phyloP scores from a whole-genome alignment of 1,140 invertebrate genomes.

The Sitobion miscanthi region DNA sequence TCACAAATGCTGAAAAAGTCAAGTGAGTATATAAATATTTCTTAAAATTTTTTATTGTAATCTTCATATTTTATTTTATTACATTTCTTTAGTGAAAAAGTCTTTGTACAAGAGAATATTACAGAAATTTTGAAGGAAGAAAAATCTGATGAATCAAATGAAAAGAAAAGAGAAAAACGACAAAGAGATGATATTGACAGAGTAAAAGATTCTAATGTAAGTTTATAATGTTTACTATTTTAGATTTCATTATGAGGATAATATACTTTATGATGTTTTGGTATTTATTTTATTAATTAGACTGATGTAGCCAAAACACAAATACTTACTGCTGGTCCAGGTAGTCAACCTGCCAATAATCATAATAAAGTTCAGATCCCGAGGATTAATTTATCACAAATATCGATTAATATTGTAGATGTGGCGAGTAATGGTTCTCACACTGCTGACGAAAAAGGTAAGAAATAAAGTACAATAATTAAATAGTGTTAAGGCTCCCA shows the following conservation, averaged over 20 bases:
- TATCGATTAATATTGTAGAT: background rate
- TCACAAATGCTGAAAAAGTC: background rate
- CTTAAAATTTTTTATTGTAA: background rate
- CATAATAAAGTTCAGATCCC: conserved; percentile 28
- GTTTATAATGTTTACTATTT: background rate
- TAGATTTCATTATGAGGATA: background rate
- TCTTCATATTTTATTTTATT: background rate
- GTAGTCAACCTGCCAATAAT: background rate
- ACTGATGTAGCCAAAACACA: conserved; percentile 15
- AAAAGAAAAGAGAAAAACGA: conserved; percentile 51
- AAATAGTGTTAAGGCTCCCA: background rate
- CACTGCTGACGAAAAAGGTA: conserved; percentile 42
- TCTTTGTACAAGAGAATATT: background rate
- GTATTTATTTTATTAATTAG: conserved; percentile 29
- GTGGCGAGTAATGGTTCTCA: conserved; percentile 38
- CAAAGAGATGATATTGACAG: conserved; percentile 46
- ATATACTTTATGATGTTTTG: background rate
- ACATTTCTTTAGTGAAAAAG: conserved; percentile 25
- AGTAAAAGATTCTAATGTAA: conserved; percentile 39
- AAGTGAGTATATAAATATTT: background rate
- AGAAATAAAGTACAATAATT: background rate
- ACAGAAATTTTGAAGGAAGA: background rate
- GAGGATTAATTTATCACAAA: background rate
- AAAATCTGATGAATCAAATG: background rate
- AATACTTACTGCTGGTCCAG: background rate